Evolutionary conservation across 2,888 invertebrate species (phyloP).

Genomic region (Diarsia mendica): DNA sequence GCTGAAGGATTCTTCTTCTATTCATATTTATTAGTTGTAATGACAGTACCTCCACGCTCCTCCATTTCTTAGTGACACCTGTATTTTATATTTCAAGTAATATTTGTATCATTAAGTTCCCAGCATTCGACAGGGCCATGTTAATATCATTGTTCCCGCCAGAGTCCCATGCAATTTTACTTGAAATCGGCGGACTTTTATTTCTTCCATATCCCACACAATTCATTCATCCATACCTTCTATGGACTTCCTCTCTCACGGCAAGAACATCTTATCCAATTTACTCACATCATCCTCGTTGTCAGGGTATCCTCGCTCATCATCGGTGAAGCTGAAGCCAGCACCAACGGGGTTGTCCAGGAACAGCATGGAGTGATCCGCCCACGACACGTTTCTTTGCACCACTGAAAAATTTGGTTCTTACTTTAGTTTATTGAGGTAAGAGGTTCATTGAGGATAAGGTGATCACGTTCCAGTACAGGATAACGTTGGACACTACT

Average conservation of each 20-base stretch:
- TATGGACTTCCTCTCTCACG: not conserved
- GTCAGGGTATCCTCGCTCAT: slow-evolving; percentile 88
- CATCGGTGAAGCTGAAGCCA: slow-evolving; percentile 91
- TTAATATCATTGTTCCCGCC: not conserved
- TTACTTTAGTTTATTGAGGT: not conserved
- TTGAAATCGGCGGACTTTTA: not conserved
- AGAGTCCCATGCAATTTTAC: not conserved
- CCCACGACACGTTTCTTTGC: slow-evolving; percentile 81
- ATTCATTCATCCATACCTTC: not conserved
- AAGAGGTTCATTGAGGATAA: no score
- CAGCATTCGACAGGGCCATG: not conserved
- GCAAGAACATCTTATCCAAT: not conserved
- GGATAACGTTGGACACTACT: not conserved
- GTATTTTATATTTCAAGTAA: not conserved
- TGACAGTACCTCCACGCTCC: not conserved
- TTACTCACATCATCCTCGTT: slow-evolving; percentile 88
- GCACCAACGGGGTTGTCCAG: slow-evolving; percentile 92
- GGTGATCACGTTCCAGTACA: not conserved
- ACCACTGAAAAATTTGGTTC: slow-evolving; percentile 38
- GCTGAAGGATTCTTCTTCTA: not conserved
- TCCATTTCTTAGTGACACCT: not conserved
- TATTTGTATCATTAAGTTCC: not conserved
- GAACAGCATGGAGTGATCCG: slow-evolving; percentile 89
- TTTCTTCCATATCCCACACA: not conserved
- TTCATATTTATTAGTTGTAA: not conserved